A percentile compares a stretch with the other conserved stretches of the same genome.
Evolutionary conservation across 2,113 vertebrate genomes (phyloP).

Genomic region (Lutjanus erythropterus): DNA sequence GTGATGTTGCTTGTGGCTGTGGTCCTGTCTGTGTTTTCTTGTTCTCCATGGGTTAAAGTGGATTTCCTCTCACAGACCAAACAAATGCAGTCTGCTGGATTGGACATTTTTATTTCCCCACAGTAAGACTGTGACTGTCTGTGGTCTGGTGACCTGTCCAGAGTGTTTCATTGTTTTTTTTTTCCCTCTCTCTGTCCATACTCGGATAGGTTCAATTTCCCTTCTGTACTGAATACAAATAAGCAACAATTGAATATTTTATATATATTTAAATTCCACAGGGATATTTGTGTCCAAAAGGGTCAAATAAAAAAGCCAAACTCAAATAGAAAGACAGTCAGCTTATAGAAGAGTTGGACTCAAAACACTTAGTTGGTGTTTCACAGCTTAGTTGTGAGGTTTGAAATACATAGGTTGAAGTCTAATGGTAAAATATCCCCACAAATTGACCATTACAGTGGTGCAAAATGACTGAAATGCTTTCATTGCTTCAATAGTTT

Average conservation of each 20-base stretch:
- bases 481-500: neutral
- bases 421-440: neutral
- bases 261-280: constrained; percentile 57
- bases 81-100: neutral
- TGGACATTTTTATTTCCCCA: constrained; percentile 32
- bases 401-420: neutral
- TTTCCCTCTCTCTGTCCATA: constrained; percentile 23
- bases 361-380: neutral
- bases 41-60: neutral
- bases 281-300: constrained; percentile 41
- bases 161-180: constrained; percentile 17
- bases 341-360: constrained; percentile 23
- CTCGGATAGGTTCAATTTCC: constrained; percentile 10
- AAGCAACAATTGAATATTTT: constrained; percentile 54
- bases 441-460: neutral
- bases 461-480: neutral
- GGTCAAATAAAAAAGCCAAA: constrained; percentile 38
- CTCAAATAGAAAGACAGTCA: constrained; percentile 20
- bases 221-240: constrained; percentile 50
- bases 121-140: constrained; percentile 35
- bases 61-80: neutral
- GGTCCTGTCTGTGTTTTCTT: neutral
- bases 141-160: constrained; percentile 32
- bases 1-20: neutral
- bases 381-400: neutral